Percentiles rank a stretch among this genome's conserved stretches.
phyloP scores from a whole-genome alignment of 2,888 invertebrate genomes.

The Palloptera scutellata region DNA sequence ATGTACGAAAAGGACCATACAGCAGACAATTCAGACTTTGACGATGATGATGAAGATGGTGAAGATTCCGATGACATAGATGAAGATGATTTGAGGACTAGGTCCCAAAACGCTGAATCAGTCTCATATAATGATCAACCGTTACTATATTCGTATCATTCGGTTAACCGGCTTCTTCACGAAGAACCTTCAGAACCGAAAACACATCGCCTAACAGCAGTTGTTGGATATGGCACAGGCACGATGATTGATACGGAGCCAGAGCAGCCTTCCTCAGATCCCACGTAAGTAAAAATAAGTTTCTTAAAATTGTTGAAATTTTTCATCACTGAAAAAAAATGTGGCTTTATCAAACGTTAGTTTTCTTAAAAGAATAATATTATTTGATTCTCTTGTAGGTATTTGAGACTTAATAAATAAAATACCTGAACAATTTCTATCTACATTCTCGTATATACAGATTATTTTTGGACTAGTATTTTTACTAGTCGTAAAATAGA shows the following conservation, averaged over 20 bases:
- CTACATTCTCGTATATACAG: not conserved
- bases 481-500: too few relatives aligned
- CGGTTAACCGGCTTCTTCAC: conserved; percentile 58
- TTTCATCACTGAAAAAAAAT: too few relatives aligned
- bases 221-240: conserved; percentile 45
- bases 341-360: too few relatives aligned
- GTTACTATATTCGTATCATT: conserved; percentile 57
- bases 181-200: conserved; percentile 58
- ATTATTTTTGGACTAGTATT: too few relatives aligned
- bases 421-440: not conserved
- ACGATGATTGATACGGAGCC: conserved; percentile 31
- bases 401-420: not conserved
- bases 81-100: conserved; percentile 55
- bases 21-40: conserved; percentile 50
- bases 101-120: conserved; percentile 52
- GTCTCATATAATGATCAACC: conserved; percentile 61
- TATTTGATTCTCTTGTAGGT: not conserved
- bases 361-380: too few relatives aligned
- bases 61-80: conserved; percentile 53
- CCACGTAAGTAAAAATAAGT: conserved; percentile 56
- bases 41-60: conserved; percentile 55
- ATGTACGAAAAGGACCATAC: conserved; percentile 22
- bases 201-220: conserved; percentile 56
- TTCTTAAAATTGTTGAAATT: too few relatives aligned
- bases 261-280: conserved; percentile 58